Base-by-base conservation (phyloP, 1,140 invertebrate species). In the Musca domestica region DNA sequence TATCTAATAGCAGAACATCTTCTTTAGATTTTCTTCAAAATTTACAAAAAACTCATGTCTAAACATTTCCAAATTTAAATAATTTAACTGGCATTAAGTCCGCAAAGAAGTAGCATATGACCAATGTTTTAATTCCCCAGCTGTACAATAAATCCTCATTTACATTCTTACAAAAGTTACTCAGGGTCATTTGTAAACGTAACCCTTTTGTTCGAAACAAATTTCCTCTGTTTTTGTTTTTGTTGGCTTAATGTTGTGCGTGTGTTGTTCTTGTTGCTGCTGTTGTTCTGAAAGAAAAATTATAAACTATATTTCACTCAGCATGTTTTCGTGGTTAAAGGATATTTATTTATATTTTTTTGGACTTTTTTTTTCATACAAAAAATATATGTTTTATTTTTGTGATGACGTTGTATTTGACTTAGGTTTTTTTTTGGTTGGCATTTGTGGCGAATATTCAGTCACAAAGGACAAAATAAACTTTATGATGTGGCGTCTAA, bases 311-410 rank as follows among this genome's bases (percentile, higher is more conserved):
- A 17, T 30, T 17, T 58, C 54, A 58, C 54, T n/a, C 54, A 58
- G 54, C 54, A 58, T 58, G 54, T 58, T 58, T 25, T 58, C 54
- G 54, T 58, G 54, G 54, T 58, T 58, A 58, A 58, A 30, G 54
- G 25, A 58, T 30, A 58, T 58, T 58, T 58, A 58, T 58, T 58
- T 58, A n/a, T 17, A 58, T 58, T 58, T 58, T 56, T 58, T 58
- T 58, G 14, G 22, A 12, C 10, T 6, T 22, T 58, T 20, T 52
- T 52, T 52, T 52, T 58, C 15, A 3, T 6, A 49, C n/a, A 49
- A 49, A 49, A 49, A 1, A 6, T 49, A 1, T 49, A n/a, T 49
- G 15, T 49, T 49, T 49, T 19, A 14, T n/a, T 49, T n/a, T 19
- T n/a, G n/a, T 17, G 54, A 30, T 58, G 30, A 58, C 23, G 25